Percentiles rank a stretch among this genome's conserved stretches.
Evolutionary conservation across 2,113 vertebrate species (phyloP).

Genomic region (Menidia beryllina): DNA sequence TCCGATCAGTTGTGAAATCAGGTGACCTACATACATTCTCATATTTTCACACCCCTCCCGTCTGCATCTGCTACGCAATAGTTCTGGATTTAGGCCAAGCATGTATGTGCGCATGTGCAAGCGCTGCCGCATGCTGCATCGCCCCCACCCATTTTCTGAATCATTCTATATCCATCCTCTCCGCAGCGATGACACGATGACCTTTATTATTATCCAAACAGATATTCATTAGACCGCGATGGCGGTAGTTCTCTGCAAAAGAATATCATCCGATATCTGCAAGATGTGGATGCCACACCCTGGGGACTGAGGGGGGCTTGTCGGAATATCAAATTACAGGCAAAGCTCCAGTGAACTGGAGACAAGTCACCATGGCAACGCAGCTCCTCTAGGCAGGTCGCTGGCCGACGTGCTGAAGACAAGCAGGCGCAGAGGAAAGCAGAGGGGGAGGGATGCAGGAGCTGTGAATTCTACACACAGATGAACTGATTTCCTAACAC

Average conservation of each 20-base stretch:
- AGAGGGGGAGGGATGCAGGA: conserved; percentile 16
- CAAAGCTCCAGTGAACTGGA: conserved; percentile 45
- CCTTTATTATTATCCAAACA: no score
- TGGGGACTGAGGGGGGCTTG: background rate
- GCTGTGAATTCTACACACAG: conserved; percentile 35
- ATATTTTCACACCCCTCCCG: conserved; percentile 20
- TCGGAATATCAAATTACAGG: conserved; percentile 50
- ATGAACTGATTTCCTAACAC: background rate
- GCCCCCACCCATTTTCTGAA: background rate
- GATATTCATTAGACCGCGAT: background rate
- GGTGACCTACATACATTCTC: conserved; percentile 23
- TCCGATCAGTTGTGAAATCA: background rate
- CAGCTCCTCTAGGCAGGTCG: conserved; percentile 35
- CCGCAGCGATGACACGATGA: conserved; percentile 12
- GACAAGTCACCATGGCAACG: conserved; percentile 76
- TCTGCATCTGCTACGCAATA: background rate
- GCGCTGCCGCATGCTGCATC: conserved; percentile 53
- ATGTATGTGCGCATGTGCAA: conserved; percentile 42
- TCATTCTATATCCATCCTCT: background rate
- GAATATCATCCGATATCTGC: background rate
- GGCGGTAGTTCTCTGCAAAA: background rate
- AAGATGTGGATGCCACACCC: background rate
- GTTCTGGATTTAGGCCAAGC: conserved; percentile 44
- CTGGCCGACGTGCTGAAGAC: conserved; percentile 68
- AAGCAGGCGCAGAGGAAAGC: conserved; percentile 12